phyloP scores from a whole-genome alignment of 2,888 invertebrate species.

The Eurytoma adleriae region DNA sequence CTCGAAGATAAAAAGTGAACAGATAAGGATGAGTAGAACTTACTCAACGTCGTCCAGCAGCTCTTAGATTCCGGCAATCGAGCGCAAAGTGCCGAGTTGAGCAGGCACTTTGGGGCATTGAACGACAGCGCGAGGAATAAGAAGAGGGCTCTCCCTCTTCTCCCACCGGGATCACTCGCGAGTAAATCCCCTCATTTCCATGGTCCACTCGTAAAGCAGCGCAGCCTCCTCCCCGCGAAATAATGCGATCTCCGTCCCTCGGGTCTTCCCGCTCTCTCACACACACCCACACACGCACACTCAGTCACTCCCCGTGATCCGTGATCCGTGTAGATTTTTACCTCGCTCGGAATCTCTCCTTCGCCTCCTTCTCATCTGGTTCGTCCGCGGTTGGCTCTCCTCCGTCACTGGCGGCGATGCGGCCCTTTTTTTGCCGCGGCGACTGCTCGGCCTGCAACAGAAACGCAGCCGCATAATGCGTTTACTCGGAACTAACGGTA shows the following conservation, averaged over 20 bases:
- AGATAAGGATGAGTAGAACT: background rate
- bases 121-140: background rate
- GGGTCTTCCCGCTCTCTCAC: background rate
- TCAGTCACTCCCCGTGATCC: slow-evolving; percentile 19
- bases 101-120: background rate
- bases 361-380: slow-evolving; percentile 2
- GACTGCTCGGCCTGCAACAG: slow-evolving; percentile 33
- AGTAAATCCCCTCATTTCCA: background rate
- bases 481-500: slow-evolving; percentile 40
- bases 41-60: background rate
- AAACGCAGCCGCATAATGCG: slow-evolving; percentile 35
- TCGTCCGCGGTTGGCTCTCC: background rate
- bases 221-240: slow-evolving; percentile 28
- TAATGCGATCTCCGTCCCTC: slow-evolving; percentile 22
- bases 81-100: background rate
- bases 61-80: background rate
- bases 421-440: slow-evolving; percentile 7
- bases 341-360: slow-evolving; percentile 10
- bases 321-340: slow-evolving; percentile 14
- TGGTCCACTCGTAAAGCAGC: background rate
- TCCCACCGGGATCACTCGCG: background rate
- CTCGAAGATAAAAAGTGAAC: background rate
- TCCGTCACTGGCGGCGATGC: slow-evolving; percentile 14
- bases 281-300: slow-evolving; percentile 18
- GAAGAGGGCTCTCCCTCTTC: background rate